A percentile compares a stretch with the other conserved stretches of the same genome.
Evolutionary conservation across 2,888 invertebrate species (phyloP).

Genomic region (Drosophila fulvimacula): DNA sequence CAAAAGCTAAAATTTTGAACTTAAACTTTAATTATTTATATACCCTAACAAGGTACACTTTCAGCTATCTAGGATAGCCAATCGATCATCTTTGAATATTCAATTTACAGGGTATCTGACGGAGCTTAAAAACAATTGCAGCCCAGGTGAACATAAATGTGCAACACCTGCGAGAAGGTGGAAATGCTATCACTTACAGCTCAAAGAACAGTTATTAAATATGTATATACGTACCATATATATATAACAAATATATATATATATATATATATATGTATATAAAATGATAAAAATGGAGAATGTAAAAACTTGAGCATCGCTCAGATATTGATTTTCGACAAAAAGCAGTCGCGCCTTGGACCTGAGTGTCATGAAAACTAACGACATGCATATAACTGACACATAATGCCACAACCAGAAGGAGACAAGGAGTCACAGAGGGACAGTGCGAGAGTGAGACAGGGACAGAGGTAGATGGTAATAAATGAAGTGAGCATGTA

Average conservation of each 20-base stretch:
- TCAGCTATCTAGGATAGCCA: no score
- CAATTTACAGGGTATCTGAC: constrained; percentile 2
- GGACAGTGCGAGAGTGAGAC: neutral
- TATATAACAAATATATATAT: neutral
- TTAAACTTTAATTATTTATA: no score
- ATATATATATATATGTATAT: neutral
- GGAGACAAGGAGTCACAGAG: neutral
- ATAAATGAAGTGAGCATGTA: constrained; percentile 74
- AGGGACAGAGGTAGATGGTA: constrained; percentile 42
- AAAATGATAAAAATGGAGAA: constrained; percentile 5
- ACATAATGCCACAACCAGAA: constrained; percentile 49
- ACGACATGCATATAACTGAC: constrained; percentile 77
- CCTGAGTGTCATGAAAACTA: constrained; percentile 73
- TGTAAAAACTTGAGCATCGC: constrained; percentile 52
- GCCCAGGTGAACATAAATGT: constrained; percentile 24
- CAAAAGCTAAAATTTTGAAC: no score
- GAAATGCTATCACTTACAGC: constrained; percentile 74
- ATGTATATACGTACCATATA: constrained; percentile 6
- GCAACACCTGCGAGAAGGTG: constrained; percentile 52
- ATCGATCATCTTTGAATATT: neutral
- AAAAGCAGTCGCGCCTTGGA: constrained; percentile 36
- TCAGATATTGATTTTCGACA: constrained; percentile 68
- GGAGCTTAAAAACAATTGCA: constrained; percentile 12
- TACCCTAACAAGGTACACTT: neutral
- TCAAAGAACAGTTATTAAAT: constrained; percentile 61